These are phyloP conservation scores for Chaetogeoica ovagalla DNA, from an alignment of 2,888 invertebrate species.

Conservation along the genomic window DNA sequence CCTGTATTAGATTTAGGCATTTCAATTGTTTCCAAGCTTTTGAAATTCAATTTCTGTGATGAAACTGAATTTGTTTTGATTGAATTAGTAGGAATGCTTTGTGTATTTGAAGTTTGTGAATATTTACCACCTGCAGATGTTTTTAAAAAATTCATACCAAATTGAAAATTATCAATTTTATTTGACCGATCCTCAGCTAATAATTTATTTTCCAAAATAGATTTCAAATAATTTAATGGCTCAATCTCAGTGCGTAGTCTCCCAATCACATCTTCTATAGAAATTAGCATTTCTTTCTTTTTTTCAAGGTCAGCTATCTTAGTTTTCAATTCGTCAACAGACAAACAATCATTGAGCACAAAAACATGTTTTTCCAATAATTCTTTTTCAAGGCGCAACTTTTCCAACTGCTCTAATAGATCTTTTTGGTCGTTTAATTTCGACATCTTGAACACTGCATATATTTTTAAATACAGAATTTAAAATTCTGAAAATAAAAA, in stretches of 20 bases:
- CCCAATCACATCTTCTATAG: slow-evolving; percentile 12
- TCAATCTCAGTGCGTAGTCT: slow-evolving; percentile 31
- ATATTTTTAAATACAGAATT: background rate
- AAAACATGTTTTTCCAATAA: slow-evolving; percentile 34
- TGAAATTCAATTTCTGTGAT: background rate
- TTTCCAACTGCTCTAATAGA: slow-evolving; percentile 15
- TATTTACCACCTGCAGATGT: background rate
- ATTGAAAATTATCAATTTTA: background rate
- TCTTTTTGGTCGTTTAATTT: background rate
- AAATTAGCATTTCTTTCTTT: slow-evolving; percentile 3
- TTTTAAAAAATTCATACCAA: background rate
- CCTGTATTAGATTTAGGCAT: background rate
- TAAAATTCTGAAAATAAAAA: background rate
- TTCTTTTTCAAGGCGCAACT: slow-evolving; percentile 24
- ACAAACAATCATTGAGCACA: slow-evolving; percentile 42
- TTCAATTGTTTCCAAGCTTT: background rate
- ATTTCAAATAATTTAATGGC: slow-evolving; percentile 35
- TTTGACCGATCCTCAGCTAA: background rate
- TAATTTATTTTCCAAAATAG: slow-evolving; percentile 37
- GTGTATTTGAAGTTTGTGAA: background rate
- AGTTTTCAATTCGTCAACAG: slow-evolving; percentile 26
- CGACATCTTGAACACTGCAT: slow-evolving; percentile 12
- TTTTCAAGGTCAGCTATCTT: slow-evolving; percentile 35
- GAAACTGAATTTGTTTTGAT: background rate
- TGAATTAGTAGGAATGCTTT: background rate